These are phyloP conservation scores for Trachelus iudaicus DNA, from an alignment of 2,888 invertebrate species.

Conservation along the genomic window DNA sequence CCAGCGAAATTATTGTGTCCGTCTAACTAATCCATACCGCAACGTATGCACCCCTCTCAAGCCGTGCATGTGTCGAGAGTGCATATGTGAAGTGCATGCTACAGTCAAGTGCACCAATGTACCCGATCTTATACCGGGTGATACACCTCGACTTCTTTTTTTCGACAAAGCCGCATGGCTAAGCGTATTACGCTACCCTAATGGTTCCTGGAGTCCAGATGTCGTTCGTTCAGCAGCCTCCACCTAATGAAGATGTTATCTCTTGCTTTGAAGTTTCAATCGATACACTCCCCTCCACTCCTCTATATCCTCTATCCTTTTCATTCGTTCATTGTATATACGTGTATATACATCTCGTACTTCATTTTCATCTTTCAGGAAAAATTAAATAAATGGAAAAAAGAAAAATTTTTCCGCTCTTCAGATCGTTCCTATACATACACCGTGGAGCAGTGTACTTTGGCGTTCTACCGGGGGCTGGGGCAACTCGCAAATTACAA, in stretches of 20 bases:
- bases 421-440: background rate
- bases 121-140: conserved; percentile 8
- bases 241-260: background rate
- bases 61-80: conserved; percentile 35
- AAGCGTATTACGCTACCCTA: background rate
- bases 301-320: background rate
- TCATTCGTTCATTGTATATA: background rate
- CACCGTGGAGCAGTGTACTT: background rate
- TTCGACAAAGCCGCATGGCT: conserved; percentile 14
- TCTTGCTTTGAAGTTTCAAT: background rate
- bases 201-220: background rate
- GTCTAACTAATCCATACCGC: conserved; percentile 62
- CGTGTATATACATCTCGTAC: background rate
- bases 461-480: background rate
- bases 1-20: conserved; percentile 59
- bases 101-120: conserved; percentile 59
- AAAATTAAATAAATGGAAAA: background rate
- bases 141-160: conserved; percentile 12
- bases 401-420: background rate
- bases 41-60: conserved; percentile 53
- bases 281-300: background rate
- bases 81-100: conserved; percentile 51
- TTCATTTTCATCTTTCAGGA: background rate
- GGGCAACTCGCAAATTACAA: background rate
- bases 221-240: background rate